Base-by-base conservation (phyloP, 2,888 invertebrate genomes). In the Branchipolynoe longqiensis region DNA sequence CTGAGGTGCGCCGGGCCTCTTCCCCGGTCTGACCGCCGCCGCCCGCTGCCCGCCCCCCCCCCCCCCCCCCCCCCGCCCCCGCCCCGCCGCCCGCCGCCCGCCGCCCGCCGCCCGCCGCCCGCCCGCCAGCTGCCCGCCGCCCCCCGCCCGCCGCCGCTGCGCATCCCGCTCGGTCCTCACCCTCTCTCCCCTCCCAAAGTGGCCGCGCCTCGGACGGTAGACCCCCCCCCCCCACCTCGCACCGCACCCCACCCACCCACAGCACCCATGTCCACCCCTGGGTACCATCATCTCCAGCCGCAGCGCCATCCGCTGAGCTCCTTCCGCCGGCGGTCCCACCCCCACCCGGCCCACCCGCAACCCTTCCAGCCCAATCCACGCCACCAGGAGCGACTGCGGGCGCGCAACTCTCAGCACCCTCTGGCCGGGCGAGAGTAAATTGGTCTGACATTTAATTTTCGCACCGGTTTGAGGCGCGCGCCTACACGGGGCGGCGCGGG, bases 361-460 rank as follows among this genome's bases (percentile, higher is more conserved):
- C 18, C 48, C 48, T 18, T 48, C 8, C 48, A 8, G 48, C 48
- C 62, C 25, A 62, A 62, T 28, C 62, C 62, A 2, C 62, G 31
- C 28, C 62, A n/a, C n/a, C n/a, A n/a, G 28, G 31, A 62, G 62
- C 31, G 62, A 62, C 62, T n/a, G 28, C 28, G n/a, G 22, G n/a
- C 14, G 69, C 33, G 14, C n/a, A 22, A 38, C 69, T 69, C 69
- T 69, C 38, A 69, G 69, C 69, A 38, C 38, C 69, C 69, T 6
- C 69, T 69, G n/a, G 69, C 69, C 36, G 38, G 69, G 36, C 18
- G 38, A 38, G 36, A 18, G 36, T 69, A 69, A 69, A 69, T 69
- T 69, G 69, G 36, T 69, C 69, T 69, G 69, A 69, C 69, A 69
- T 69, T 69, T 69, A 69, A 69, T 69, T 69, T 69, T 69, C 69